Base-by-base conservation (phyloP, 1,140 invertebrate genomes). In the Planococcus citri region DNA sequence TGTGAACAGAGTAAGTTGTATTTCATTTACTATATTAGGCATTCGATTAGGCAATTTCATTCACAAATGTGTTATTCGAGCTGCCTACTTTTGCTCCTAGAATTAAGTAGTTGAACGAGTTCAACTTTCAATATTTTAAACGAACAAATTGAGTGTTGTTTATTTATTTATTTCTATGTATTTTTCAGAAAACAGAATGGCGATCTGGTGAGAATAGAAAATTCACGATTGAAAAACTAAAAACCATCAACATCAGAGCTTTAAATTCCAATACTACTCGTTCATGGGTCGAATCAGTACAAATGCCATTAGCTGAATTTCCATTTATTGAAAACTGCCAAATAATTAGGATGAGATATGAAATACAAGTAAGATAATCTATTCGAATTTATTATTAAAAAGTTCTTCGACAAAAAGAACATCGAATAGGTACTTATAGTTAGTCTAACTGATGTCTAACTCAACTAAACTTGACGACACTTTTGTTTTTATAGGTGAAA, bases 101-200 rank as follows among this genome's bases (percentile, higher is more conserved):
- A n/a, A n/a, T n/a, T n/a, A n/a, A n/a, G n/a, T n/a, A n/a, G n/a
- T n/a, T n/a, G n/a, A n/a, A n/a, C n/a, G n/a, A n/a, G n/a, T n/a
- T n/a, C n/a, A n/a, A n/a, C n/a, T n/a, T n/a, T n/a, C n/a, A n/a
- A n/a, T n/a, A n/a, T n/a, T n/a, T n/a, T n/a, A n/a, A n/a, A n/a
- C n/a, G n/a, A n/a, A n/a, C n/a, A n/a, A n/a, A n/a, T n/a, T n/a
- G n/a, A n/a, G n/a, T n/a, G n/a, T n/a, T n/a, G n/a, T n/a, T n/a
- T n/a, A n/a, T n/a, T n/a, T n/a, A n/a, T n/a, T 51, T 51, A 51
- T 51, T 14, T 3, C 41, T 51, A 9, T n/a, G n/a, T n/a, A n/a
- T 51, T 51, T 51, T 51, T 51, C 41, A 51, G 41, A 51, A 51
- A 51, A 51, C n/a, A 4, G 41, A 51, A 51, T 51, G 41, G 41